Base-by-base conservation (phyloP, 2,113 vertebrate genomes). In the Sebastes fasciatus region DNA sequence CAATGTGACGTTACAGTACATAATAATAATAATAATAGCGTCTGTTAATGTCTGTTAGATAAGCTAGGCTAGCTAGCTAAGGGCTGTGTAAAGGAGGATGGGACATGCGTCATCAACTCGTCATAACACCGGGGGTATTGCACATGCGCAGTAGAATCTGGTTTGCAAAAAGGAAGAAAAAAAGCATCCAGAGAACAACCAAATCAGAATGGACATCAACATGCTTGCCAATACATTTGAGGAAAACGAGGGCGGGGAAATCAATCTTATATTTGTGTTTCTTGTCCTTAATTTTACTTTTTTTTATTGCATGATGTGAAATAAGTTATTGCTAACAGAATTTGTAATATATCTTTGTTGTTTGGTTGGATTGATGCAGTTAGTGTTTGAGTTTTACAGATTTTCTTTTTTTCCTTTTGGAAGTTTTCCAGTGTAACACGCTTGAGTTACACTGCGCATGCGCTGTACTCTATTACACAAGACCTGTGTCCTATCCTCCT, bases 311-410 rank as follows among this genome's bases (percentile, higher is more conserved):
- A 99, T 99, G 97, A 95, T 97, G 95, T 97, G 96, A 97, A 96
- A 96, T 98, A 98, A 99, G 96, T 99, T 98, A 99, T 99, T 99
- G 96, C 97, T 98, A 95, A 97, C 96, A 97, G 95, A 97, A 97
- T 97, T 97, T 98, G 96, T 99, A 97, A 97, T 97, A 97, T 98
- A 97, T 97, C 96, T 96, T 96, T 96, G 96, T 97, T 96, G 96
- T 96, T 96, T 71, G 96, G 94, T 93, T 95, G 96, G 96, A 96
- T 96, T 96, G 97, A 96, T 96, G 96, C 96, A 96, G 96, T 97
- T 97, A 95, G 92, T 94, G 95, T 80, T 34, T 92, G 95, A 95
- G 95, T 97, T 97, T 96, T 95, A 96, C 96, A 94, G 91, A 90
- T 45, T 79, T 69, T 86, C 52, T 23, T 86, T 67, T 67, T 57